Evolutionary conservation across 2,797 vertebrate species (phyloP).

Genomic region (Scolopax rusticola): DNA sequence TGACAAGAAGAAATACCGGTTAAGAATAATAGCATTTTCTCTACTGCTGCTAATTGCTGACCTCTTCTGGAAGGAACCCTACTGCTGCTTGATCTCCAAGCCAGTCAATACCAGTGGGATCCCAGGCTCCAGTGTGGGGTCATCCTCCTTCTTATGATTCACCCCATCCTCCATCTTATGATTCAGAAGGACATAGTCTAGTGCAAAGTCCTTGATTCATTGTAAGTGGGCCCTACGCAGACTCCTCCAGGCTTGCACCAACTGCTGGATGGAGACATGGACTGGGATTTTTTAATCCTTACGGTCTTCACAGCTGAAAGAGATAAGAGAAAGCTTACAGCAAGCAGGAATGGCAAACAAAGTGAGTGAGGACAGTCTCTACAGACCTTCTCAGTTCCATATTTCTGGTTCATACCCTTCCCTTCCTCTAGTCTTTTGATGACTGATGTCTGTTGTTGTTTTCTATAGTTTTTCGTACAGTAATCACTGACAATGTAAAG

Average conservation of each 20-base stretch:
- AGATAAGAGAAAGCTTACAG: background rate
- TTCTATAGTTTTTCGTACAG: background rate
- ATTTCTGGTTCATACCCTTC: background rate
- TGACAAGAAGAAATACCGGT: background rate
- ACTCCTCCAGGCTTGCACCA: background rate
- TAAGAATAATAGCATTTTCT: background rate
- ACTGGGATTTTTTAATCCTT: background rate
- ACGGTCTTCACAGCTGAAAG: background rate
- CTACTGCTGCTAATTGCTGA: background rate
- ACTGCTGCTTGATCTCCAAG: background rate
- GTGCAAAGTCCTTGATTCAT: background rate
- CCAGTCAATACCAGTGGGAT: background rate
- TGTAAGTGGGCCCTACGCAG: background rate
- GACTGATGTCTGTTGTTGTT: background rate
- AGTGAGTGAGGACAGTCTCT: background rate
- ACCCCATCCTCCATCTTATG: background rate
- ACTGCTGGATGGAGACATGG: background rate
- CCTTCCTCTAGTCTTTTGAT: background rate
- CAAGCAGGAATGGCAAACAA: background rate
- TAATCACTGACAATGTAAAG: background rate
- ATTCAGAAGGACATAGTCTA: background rate
- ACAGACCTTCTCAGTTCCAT: background rate
- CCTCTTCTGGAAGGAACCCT: background rate
- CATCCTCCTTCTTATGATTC: background rate
- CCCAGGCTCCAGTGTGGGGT: background rate